Evolutionary conservation across 1,140 invertebrate genomes (phyloP).

Genomic region (Pissodes strobi): DNA sequence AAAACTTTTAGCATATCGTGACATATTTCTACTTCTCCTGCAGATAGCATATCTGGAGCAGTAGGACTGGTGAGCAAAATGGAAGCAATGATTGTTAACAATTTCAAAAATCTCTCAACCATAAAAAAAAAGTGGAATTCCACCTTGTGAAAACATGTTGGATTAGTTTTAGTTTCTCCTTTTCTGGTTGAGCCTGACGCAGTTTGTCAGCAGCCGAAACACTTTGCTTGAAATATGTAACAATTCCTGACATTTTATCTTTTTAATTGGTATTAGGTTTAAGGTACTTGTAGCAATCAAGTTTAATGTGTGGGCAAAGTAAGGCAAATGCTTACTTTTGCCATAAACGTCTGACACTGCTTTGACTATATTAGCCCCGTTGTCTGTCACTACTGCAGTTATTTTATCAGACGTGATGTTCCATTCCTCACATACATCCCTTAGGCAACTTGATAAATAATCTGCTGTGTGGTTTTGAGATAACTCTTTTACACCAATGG

Average conservation of each 20-base stretch:
- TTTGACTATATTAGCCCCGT: neutral
- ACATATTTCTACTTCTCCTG: neutral
- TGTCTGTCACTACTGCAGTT: neutral
- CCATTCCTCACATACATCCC: neutral
- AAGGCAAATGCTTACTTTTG: neutral
- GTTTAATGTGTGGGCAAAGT: neutral
- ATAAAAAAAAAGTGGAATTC: neutral
- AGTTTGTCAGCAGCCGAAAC: neutral
- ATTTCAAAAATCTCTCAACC: neutral
- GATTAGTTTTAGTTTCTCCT: neutral
- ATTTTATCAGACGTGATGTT: neutral
- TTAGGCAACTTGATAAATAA: neutral
- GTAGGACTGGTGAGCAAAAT: slow-evolving; percentile 6
- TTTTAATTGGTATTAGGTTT: neutral
- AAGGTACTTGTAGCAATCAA: neutral
- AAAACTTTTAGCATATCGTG: slow-evolving; percentile 22
- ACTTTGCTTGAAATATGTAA: neutral
- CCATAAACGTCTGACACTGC: neutral
- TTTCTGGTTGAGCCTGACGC: neutral
- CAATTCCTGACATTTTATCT: neutral
- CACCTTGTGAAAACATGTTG: neutral
- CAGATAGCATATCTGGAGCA: neutral
- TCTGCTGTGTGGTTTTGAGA: neutral
- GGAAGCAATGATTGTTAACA: slow-evolving; percentile 24
- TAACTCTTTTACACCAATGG: neutral